Evolutionary conservation across 1,140 invertebrate genomes (phyloP), one percentile per base, ranked within the genome.

Genomic region (Drosophila albomicans): DNA sequence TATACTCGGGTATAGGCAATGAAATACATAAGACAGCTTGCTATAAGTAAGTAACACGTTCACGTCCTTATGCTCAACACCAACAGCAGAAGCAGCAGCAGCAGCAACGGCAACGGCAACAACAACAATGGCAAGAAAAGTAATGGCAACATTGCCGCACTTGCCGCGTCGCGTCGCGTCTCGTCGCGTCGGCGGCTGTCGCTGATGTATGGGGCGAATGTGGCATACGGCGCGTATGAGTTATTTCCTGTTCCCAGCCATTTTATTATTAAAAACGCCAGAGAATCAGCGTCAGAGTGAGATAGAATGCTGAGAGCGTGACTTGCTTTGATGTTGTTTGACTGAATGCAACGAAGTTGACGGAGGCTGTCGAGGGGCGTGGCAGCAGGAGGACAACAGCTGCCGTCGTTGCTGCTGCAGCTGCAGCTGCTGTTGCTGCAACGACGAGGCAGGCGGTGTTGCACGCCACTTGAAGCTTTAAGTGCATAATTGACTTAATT

Each of bases 401-500:
- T 38, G 35, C 35, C 35, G 35, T 25, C 20, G 3, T 25, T 25
- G 20, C 20, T 56, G 57, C 25, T 46, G 67, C 32, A 16, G 57
- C 16, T 59, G 76, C 25, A 30, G 56, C 11, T 46, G 69, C 35
- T 49, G 65, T 8, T 41, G 11, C 35, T 48, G 74, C 65, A 45
- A 46, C 52, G 59, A 41, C 66, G 81, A 75, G 62, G 71, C 71
- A 76, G 64, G 45, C 73, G 65, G 64, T 71, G 84, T 78, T 74
- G 84, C 80, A 88, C 85, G 84, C 84, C 75, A 89, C 84, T 88
- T 89, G 80, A 80, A 73, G 70, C 84, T 67, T 74, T 81, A 88
- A 88, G 84, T 88, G 84, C 84, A 88, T 89, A 88, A 88, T 88
- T 88, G 84, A 89, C 84, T 88, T 88, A 88, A 88, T 88, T 88